phyloP scores from a whole-genome alignment of 2,797 vertebrate genomes.

The Micrastur ruficollis region DNA sequence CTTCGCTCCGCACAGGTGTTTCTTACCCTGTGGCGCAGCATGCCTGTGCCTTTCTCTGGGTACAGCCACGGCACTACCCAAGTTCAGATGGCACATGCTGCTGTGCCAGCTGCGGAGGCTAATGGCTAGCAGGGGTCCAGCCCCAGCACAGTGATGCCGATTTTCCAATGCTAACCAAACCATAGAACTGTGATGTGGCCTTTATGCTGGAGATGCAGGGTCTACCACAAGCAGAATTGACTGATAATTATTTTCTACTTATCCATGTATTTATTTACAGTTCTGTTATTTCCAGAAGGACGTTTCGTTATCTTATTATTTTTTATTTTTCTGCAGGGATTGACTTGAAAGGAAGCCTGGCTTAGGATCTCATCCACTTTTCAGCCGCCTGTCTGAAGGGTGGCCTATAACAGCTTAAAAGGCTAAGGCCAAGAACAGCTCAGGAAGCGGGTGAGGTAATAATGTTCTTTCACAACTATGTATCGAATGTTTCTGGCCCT shows the following conservation, averaged over 20 bases:
- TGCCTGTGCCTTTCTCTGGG: neutral
- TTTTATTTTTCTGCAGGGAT: neutral
- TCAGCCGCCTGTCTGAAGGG: neutral
- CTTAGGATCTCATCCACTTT: neutral
- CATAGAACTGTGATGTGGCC: no score
- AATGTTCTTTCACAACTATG: neutral
- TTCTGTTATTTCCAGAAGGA: neutral
- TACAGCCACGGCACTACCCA: accelerated
- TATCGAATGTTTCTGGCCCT: neutral
- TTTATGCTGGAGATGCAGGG: neutral
- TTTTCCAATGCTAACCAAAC: neutral
- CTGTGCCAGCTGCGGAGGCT: neutral
- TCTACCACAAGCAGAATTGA: neutral
- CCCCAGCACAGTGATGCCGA: accelerated
- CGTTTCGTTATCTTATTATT: accelerated
- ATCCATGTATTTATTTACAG: neutral
- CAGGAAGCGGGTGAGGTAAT: neutral
- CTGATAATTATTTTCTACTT: neutral
- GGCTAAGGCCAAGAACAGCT: neutral
- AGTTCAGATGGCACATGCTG: accelerated
- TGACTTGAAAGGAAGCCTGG: neutral
- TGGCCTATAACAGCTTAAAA: neutral
- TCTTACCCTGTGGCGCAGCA: no score
- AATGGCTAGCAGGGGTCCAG: accelerated
- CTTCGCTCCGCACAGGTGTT: no score